Conservation (phyloP, 2,113 vertebrate genomes). For the Psophia crepitans region DNA sequence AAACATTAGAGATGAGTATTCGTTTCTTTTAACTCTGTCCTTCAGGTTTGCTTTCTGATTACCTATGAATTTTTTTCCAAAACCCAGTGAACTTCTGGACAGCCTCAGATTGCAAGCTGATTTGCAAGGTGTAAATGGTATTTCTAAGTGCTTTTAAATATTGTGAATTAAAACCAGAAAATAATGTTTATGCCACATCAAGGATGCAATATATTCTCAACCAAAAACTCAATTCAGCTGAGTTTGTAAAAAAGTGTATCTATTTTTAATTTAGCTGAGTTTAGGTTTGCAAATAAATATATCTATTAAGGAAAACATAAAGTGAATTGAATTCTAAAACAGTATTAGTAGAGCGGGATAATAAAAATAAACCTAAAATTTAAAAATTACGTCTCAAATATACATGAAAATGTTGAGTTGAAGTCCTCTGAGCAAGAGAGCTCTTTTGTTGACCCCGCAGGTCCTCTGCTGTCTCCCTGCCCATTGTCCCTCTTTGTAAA, state of each 20-base stretch:
- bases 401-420: neutral
- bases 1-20: neutral
- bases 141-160: neutral
- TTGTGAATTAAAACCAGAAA: neutral
- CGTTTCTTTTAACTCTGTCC: conserved; percentile 27
- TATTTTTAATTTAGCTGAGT: neutral
- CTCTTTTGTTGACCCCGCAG: neutral
- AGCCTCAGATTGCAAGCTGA: neutral
- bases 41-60: neutral
- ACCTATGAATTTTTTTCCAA: neutral
- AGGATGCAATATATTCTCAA: neutral
- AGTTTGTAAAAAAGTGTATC: neutral
- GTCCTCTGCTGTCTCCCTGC: neutral
- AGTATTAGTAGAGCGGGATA: neutral
- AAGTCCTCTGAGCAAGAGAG: neutral
- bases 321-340: neutral
- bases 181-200: neutral
- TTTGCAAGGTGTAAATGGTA: neutral
- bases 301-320: neutral
- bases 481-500: neutral
- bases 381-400: neutral
- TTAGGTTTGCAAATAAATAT: neutral
- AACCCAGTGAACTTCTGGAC: neutral
- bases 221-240: neutral
- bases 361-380: neutral